Evolutionary conservation across 2,888 invertebrate species (phyloP).

Genomic region (Amblyjoppa proteus): DNA sequence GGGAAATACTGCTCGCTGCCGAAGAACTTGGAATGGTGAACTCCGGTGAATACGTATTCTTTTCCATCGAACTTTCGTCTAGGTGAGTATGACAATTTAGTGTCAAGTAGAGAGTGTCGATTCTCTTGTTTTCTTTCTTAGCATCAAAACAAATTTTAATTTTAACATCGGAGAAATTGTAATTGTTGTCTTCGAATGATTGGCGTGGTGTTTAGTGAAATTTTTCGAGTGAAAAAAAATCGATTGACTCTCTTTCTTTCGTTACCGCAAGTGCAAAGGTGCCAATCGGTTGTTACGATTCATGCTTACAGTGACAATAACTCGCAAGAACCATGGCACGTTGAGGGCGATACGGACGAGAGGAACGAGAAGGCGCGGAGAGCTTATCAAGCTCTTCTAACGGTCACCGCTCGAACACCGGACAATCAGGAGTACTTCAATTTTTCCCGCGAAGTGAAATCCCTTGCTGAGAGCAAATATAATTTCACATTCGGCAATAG

Average conservation of each 20-base stretch:
- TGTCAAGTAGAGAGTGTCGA: background rate
- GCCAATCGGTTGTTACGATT: background rate
- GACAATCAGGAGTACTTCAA: slow-evolving; percentile 91
- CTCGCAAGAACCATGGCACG: slow-evolving; percentile 93
- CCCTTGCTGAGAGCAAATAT: slow-evolving; percentile 89
- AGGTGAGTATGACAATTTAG: slow-evolving; percentile 89
- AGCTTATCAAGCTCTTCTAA: slow-evolving; percentile 95
- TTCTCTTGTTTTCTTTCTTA: background rate
- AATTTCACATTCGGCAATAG: slow-evolving; percentile 91
- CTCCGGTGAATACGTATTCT: slow-evolving; percentile 98
- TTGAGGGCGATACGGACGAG: slow-evolving; percentile 91
- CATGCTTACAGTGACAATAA: slow-evolving; percentile 78
- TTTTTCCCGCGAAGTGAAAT: slow-evolving; percentile 91
- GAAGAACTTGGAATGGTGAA: slow-evolving; percentile 98
- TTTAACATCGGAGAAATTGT: background rate
- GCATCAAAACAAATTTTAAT: no score
- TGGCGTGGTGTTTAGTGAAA: background rate
- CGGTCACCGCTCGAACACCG: slow-evolving; percentile 94
- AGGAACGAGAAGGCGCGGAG: slow-evolving; percentile 93
- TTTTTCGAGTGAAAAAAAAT: background rate
- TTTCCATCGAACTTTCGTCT: slow-evolving; percentile 98
- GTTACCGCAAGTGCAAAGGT: no score
- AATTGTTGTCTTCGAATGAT: background rate
- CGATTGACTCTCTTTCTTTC: background rate
- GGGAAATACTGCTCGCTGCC: slow-evolving; percentile 97